These are phyloP conservation scores for Chionis minor DNA, from an alignment of 2,113 vertebrate species.

Conservation along the genomic window DNA sequence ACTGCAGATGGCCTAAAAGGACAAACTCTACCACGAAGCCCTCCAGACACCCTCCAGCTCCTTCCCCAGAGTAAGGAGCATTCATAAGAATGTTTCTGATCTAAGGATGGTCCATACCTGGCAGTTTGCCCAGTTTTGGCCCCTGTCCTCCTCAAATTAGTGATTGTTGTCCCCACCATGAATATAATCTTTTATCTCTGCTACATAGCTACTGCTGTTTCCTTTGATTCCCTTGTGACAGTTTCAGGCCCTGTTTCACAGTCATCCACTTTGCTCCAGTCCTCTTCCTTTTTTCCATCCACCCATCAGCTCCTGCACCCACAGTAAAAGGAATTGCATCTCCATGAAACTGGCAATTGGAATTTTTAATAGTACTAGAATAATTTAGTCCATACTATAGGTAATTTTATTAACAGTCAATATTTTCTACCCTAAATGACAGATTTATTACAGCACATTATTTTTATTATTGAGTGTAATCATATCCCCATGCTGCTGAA, in stretches of 20 bases:
- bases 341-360: conserved; percentile 29
- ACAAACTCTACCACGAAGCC: neutral
- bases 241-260: neutral
- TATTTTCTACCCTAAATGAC: conserved; percentile 61
- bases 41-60: neutral
- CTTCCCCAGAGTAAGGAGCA: neutral
- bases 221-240: neutral
- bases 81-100: neutral
- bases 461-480: conserved; percentile 67
- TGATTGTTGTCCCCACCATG: neutral
- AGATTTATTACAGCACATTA: conserved; percentile 65
- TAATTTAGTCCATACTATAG: conserved; percentile 59
- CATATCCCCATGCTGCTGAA: conserved; percentile 57
- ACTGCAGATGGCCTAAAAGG: neutral
- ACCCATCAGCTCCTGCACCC: neutral
- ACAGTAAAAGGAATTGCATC: neutral
- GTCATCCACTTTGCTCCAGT: neutral
- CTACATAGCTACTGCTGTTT: neutral
- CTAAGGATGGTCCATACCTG: neutral
- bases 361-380: conserved; percentile 52
- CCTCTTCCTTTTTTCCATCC: neutral
- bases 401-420: conserved; percentile 65
- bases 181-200: neutral
- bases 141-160: neutral
- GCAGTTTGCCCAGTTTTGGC: neutral